Evolutionary conservation across 2,113 vertebrate species (phyloP).

Genomic region (Mandrillus leucophaeus): DNA sequence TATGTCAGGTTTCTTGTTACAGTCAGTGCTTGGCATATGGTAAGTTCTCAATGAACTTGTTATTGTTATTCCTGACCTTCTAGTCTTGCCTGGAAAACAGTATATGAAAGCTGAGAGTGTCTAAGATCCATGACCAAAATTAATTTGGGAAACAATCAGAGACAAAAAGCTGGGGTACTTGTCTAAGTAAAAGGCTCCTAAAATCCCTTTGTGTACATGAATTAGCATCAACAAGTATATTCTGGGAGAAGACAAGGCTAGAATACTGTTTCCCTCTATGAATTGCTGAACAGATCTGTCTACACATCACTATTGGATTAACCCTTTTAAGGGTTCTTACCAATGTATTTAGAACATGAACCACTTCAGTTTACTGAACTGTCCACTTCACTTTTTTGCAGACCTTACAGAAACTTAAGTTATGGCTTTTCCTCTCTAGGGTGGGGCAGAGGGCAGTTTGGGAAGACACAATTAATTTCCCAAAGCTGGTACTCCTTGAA

Average conservation of each 20-base stretch:
- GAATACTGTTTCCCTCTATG: neutral
- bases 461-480: neutral
- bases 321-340: neutral
- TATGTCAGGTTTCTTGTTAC: neutral
- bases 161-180: neutral
- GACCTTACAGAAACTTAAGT: neutral
- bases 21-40: rapidly evolving
- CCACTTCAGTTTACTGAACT: neutral
- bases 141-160: neutral
- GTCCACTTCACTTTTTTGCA: neutral
- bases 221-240: neutral
- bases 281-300: neutral
- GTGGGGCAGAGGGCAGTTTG: neutral
- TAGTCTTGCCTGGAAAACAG: neutral
- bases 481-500: neutral
- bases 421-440: neutral
- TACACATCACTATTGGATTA: neutral
- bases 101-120: neutral
- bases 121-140: neutral
- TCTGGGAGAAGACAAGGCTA: neutral
- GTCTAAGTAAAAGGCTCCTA: neutral
- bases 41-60: neutral
- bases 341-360: neutral
- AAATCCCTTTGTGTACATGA: neutral
- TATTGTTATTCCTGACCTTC: neutral